phyloP scores from a whole-genome alignment of 2,888 invertebrate genomes.

The Microctonus aethiopoides region DNA sequence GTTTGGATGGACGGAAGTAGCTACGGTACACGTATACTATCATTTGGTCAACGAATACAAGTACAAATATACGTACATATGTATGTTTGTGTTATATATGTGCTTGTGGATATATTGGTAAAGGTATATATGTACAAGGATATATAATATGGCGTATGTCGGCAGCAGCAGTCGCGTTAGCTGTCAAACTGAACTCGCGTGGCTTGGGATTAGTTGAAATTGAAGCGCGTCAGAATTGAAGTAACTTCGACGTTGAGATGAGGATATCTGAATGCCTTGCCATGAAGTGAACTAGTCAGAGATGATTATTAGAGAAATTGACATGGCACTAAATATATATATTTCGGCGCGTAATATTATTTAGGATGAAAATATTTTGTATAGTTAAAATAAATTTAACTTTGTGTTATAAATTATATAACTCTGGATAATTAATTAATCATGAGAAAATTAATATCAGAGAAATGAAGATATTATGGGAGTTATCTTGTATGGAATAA shows the following conservation, averaged over 20 bases:
- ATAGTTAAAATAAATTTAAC: not conserved
- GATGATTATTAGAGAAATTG: not conserved
- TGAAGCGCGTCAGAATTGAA: constrained; percentile 34
- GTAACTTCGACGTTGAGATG: constrained; percentile 24
- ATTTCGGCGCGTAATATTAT: too few relatives aligned
- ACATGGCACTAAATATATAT: too few relatives aligned
- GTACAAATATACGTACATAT: not conserved
- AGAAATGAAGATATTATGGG: not conserved
- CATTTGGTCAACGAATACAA: constrained; percentile 10
- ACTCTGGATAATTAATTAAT: not conserved
- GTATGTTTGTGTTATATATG: not conserved
- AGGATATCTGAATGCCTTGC: not conserved
- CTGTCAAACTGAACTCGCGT: constrained; percentile 52
- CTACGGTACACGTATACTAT: not conserved
- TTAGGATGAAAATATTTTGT: not conserved
- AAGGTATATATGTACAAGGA: not conserved
- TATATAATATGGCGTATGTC: not conserved
- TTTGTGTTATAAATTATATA: not conserved
- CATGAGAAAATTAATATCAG: not conserved
- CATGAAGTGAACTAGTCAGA: not conserved
- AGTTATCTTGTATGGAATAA: constrained; percentile 12
- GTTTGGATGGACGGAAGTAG: constrained; percentile 1
- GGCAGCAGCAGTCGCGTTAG: constrained; percentile 30
- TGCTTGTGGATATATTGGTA: too few relatives aligned
- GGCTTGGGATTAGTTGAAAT: constrained; percentile 36